These are phyloP conservation scores for Oreamnos americanus DNA, from an alignment of 2,113 vertebrate species.

Conservation along the genomic window DNA sequence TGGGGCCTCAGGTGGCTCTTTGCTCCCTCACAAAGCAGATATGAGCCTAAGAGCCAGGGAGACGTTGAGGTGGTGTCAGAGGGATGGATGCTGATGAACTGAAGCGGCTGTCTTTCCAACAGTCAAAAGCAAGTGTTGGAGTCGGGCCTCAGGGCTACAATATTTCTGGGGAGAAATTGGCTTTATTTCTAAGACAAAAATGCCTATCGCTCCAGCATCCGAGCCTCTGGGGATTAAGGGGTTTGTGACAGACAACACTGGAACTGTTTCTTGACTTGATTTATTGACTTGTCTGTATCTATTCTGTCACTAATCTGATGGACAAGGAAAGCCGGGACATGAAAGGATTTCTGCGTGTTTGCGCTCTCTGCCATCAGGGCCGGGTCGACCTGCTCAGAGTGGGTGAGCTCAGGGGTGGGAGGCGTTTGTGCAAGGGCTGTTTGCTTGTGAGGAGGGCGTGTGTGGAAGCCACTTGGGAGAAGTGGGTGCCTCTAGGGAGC, in stretches of 20 bases:
- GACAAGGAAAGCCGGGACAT: conserved; percentile 51
- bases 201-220: background rate
- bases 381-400: background rate
- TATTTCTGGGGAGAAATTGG: background rate
- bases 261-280: conserved; percentile 59
- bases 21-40: background rate
- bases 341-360: background rate
- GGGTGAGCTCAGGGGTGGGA: background rate
- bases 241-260: conserved; percentile 17
- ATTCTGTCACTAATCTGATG: conserved; percentile 60
- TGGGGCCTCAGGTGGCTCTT: background rate
- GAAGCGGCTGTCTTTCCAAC: background rate
- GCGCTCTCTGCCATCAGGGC: background rate
- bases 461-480: background rate
- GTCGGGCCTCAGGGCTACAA: background rate
- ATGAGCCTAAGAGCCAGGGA: background rate
- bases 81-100: background rate
- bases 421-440: background rate
- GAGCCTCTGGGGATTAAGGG: background rate
- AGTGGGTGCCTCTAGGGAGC: background rate
- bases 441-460: background rate
- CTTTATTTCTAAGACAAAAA: conserved; percentile 43
- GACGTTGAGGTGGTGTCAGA: background rate
- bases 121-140: background rate
- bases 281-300: conserved; percentile 70